Conservation (phyloP, 2,113 vertebrate species). For the Saccopteryx bilineata region DNA sequence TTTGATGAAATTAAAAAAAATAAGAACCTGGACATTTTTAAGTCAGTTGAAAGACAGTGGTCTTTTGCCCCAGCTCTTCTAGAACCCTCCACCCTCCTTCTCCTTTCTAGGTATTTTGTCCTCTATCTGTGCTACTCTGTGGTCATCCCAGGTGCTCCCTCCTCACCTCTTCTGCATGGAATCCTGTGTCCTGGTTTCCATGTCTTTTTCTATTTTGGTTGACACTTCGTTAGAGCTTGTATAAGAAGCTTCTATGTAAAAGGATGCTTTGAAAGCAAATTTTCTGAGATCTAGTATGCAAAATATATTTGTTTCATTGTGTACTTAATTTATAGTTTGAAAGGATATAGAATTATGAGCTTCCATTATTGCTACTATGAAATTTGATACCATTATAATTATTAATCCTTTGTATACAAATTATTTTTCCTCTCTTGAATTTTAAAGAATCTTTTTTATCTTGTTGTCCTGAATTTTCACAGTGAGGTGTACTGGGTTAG, state of each 20-base stretch:
- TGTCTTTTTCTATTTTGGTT: neutral
- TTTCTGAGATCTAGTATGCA: neutral
- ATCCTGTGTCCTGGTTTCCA: neutral
- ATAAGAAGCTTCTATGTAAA: constrained; percentile 22
- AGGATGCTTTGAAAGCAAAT: neutral
- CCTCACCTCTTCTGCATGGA: neutral
- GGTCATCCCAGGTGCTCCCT: neutral
- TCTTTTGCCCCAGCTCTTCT: neutral
- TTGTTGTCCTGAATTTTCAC: neutral
- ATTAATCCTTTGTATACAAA: neutral
- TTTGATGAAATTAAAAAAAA: neutral
- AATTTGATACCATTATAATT: neutral
- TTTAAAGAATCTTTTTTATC: constrained; percentile 17
- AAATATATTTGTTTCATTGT: neutral
- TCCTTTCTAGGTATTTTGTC: neutral
- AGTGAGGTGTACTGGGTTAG: neutral
- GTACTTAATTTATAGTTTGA: neutral
- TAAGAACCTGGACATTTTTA: neutral
- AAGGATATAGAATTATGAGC: neutral
- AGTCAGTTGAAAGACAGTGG: neutral
- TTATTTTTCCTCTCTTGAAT: neutral
- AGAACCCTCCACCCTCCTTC: neutral
- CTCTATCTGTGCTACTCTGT: neutral
- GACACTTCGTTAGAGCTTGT: neutral
- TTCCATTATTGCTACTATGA: neutral